A percentile compares a stretch with the other conserved stretches of the same genome.
phyloP scores from a whole-genome alignment of 2,888 invertebrate genomes.

The Philopedon plagiatum region DNA sequence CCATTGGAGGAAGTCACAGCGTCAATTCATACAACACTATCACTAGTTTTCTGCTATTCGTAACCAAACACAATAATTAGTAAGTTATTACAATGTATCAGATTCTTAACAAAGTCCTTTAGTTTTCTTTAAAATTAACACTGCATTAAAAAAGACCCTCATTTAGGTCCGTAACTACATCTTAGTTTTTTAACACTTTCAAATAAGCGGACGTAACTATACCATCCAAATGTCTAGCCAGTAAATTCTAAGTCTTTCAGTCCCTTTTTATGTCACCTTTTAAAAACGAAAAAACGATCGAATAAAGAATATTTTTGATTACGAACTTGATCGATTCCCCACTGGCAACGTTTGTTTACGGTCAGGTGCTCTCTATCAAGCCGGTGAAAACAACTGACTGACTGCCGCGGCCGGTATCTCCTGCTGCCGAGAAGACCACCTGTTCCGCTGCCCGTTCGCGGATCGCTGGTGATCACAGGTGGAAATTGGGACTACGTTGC shows the following conservation, averaged over 20 bases:
- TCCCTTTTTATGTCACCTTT: neutral
- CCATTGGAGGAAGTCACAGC: constrained; percentile 25
- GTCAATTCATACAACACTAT: constrained; percentile 14
- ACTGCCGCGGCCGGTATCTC: constrained; percentile 43
- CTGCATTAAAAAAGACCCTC: too few relatives aligned
- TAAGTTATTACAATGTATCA: neutral
- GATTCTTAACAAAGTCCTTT: too few relatives aligned
- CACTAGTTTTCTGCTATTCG: constrained; percentile 5
- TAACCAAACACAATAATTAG: neutral
- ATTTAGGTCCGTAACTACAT: too few relatives aligned
- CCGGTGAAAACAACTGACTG: constrained; percentile 50
- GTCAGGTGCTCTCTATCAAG: constrained; percentile 14
- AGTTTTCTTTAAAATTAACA: too few relatives aligned
- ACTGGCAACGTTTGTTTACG: neutral
- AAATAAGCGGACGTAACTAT: neutral
- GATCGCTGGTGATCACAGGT: constrained; percentile 48
- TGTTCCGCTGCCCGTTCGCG: constrained; percentile 47
- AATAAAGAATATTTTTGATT: neutral
- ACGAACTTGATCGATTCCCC: neutral
- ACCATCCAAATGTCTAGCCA: neutral
- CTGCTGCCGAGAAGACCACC: constrained; percentile 40
- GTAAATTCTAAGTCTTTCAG: neutral
- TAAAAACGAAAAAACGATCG: neutral
- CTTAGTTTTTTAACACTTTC: neutral
- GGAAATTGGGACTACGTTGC: constrained; percentile 28